Conservation (phyloP, 2,888 invertebrate genomes). For the Noctua janthina region DNA sequence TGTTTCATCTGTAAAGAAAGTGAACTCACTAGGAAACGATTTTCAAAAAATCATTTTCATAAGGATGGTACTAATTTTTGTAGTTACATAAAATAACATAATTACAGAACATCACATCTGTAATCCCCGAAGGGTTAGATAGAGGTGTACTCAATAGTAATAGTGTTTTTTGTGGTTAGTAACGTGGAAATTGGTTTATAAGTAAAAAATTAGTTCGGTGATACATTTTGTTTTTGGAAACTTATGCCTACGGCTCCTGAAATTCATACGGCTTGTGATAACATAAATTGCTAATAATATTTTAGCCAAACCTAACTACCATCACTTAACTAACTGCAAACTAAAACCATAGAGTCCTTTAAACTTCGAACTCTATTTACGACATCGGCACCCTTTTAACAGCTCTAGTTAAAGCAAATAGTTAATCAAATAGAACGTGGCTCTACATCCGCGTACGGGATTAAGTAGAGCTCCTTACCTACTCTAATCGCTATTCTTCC, state of each 20-base stretch:
- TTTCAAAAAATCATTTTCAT: no score
- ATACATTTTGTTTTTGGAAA: neutral
- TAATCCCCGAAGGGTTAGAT: no score
- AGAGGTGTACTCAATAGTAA: no score
- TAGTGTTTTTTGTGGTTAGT: no score
- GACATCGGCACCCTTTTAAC: constrained; percentile 65
- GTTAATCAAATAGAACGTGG: constrained; percentile 79
- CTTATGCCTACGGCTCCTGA: neutral
- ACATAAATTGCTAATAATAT: neutral
- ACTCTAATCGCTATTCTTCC: constrained; percentile 64
- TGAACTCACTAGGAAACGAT: no score
- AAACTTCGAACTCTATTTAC: constrained; percentile 55
- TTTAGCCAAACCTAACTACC: neutral
- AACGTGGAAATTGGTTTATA: no score
- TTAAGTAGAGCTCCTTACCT: constrained; percentile 69
- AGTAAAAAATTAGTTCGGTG: no score
- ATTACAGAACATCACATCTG: no score
- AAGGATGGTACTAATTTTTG: no score
- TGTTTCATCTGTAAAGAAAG: no score
- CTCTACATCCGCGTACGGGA: constrained; percentile 67
- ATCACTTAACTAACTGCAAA: neutral
- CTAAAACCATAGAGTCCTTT: constrained; percentile 27
- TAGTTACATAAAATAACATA: neutral
- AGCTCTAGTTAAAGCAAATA: constrained; percentile 69
- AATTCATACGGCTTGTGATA: neutral